Base-by-base conservation (phyloP, 2,113 vertebrate genomes). In the Glareola pratincola region DNA sequence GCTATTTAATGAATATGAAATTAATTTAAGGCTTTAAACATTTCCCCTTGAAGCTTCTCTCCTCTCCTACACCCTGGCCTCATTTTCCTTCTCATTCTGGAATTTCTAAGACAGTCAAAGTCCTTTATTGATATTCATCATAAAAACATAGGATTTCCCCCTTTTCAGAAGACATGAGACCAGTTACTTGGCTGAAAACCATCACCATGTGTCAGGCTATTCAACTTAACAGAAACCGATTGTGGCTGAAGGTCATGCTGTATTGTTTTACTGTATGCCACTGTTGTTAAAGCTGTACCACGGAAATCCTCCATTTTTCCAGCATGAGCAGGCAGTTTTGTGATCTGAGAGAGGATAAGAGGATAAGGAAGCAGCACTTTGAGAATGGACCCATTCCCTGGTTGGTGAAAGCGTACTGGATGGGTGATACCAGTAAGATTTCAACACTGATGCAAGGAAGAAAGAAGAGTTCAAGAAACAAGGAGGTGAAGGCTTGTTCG, bases 101-200 rank as follows among this genome's bases (percentile, higher is more conserved):
- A 59, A 51, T 32, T 66, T 2, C 8, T 62, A 74, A 68, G 5
- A n/a, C 10, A 67, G 21, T 32, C 1, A 14, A 63, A 57, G 29
- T 41, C 26, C 15, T 78, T 86, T 83, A 34, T 18, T 78, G 66
- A 32, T 72, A 89, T 37, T 56, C 24, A 87, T 47, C 10, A 64
- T 10, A 54, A 94, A 95, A 95, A 41, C 18, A 37, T 2, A 67
- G 14, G 43, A 32, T 75, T 95, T 76, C 21, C 32, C 13, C 21
- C 8, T 94, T 85, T 95, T 77, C 66, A 87, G 78, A 96, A 96
- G 84, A 87, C 20, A 84, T 77, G 86, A 30, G 68, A 71, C 81
- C 69, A 77, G n/a, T 54, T 88, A 80, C 50, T 50, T 94, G 81
- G 54, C 63, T 27, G 1, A 96, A 95, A 94, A 89, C n/a, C 73